Evolutionary conservation across 2,113 vertebrate genomes (phyloP).

Genomic region (Varanus komodoensis): DNA sequence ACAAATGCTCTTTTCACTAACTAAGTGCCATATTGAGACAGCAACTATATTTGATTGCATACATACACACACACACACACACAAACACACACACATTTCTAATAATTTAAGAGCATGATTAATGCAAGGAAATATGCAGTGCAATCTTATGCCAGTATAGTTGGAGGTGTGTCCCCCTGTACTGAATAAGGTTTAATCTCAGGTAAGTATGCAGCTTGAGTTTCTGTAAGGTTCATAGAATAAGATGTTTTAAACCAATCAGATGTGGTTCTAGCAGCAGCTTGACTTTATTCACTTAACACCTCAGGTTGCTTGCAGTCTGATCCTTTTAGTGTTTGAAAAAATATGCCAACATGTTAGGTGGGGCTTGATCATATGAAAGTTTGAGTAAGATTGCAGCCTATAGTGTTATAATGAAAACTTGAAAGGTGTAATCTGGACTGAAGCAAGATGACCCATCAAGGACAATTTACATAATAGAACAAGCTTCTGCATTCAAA

Average conservation of each 20-base stretch:
- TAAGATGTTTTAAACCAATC: background rate
- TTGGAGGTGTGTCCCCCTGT: background rate
- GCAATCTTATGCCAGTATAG: background rate
- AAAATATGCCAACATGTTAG: background rate
- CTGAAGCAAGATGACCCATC: constrained; percentile 4
- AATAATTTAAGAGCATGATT: background rate
- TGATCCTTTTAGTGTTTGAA: background rate
- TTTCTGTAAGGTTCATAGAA: background rate
- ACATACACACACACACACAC: too few species aligned
- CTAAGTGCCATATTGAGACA: background rate
- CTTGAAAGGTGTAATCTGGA: constrained; percentile 45
- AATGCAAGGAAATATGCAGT: background rate
- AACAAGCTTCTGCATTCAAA: background rate
- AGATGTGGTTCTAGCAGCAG: background rate
- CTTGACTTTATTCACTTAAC: constrained; percentile 22
- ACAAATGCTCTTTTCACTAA: background rate
- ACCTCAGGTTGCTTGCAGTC: background rate
- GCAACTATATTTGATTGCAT: background rate
- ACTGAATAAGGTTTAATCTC: background rate
- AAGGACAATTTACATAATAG: background rate
- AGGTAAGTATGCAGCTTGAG: background rate
- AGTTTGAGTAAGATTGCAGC: background rate
- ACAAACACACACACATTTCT: background rate
- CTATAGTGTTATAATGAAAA: constrained; percentile 22
- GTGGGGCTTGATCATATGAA: background rate